phyloP scores from a whole-genome alignment of 2,888 invertebrate genomes.

The Stenoptilia bipunctidactyla region DNA sequence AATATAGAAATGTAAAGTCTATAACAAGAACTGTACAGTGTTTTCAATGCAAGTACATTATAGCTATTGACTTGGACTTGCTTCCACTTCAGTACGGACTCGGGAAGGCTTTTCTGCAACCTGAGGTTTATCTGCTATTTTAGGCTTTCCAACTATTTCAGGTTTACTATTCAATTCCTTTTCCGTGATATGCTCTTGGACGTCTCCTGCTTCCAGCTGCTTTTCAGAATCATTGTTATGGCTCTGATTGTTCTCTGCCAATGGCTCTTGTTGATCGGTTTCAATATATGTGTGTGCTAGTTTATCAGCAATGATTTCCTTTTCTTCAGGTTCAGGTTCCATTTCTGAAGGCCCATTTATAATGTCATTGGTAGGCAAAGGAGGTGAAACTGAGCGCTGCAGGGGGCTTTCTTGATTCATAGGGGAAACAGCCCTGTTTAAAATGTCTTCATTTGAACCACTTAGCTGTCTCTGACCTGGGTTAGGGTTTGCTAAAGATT shows the following conservation, averaged over 20 bases:
- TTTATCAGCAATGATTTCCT: slow-evolving; percentile 46
- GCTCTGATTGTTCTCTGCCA: slow-evolving; percentile 15
- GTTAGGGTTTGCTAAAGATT: slow-evolving; percentile 67
- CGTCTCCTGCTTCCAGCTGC: slow-evolving; percentile 7
- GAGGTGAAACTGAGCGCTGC: slow-evolving; percentile 51
- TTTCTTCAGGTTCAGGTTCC: slow-evolving; percentile 55
- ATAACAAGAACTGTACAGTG: background rate
- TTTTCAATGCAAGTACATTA: slow-evolving; percentile 32
- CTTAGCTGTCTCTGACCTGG: slow-evolving; percentile 32
- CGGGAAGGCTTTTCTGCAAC: slow-evolving; percentile 39
- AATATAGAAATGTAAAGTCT: slow-evolving; percentile 51
- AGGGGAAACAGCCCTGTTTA: slow-evolving; percentile 39
- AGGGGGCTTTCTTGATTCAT: slow-evolving; percentile 40
- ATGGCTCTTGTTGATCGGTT: slow-evolving; percentile 23
- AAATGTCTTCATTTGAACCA: slow-evolving; percentile 53
- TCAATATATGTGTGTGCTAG: slow-evolving; percentile 45
- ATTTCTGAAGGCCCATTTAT: slow-evolving; percentile 55
- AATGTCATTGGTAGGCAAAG: slow-evolving; percentile 38
- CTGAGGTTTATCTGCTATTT: slow-evolving; percentile 29
- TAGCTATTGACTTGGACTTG: slow-evolving; percentile 55
- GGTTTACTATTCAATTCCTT: slow-evolving; percentile 10
- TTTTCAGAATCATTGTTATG: slow-evolving; percentile 16
- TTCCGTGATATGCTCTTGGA: slow-evolving; percentile 11
- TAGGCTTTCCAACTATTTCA: slow-evolving; percentile 24
- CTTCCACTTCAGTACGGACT: slow-evolving; percentile 39